phyloP scores from a whole-genome alignment of 2,888 invertebrate species.

The Tyria jacobaeae region DNA sequence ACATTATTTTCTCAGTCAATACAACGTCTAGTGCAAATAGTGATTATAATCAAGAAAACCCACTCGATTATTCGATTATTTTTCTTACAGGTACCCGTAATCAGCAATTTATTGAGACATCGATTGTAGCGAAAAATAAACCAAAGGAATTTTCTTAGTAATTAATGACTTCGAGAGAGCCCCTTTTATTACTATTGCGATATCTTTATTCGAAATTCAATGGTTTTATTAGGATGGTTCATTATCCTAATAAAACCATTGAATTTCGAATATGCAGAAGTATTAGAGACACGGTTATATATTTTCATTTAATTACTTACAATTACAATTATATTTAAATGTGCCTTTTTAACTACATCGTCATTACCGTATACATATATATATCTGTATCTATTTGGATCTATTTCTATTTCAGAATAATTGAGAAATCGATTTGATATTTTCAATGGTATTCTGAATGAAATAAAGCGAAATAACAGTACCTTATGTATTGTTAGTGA shows the following conservation, averaged over 20 bases:
- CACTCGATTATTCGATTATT: slow-evolving; percentile 58
- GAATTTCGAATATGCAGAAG: slow-evolving; percentile 50
- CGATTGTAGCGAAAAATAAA: slow-evolving; percentile 73
- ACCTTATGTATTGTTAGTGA: too few species aligned
- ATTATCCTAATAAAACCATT: slow-evolving; percentile 34
- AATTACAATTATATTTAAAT: not conserved
- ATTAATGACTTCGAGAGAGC: slow-evolving; percentile 69
- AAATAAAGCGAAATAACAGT: slow-evolving; percentile 74
- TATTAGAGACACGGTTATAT: too few species aligned
- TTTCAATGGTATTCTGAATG: slow-evolving; percentile 71
- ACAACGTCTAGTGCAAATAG: slow-evolving; percentile 47
- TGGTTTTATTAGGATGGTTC: slow-evolving; percentile 57
- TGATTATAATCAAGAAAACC: slow-evolving; percentile 58
- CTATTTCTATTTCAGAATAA: too few species aligned
- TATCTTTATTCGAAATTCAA: slow-evolving; percentile 73
- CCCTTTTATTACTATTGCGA: slow-evolving; percentile 74
- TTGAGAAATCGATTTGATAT: slow-evolving; percentile 67
- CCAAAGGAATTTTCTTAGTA: slow-evolving; percentile 69
- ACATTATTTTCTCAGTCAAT: slow-evolving; percentile 30
- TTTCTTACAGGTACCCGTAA: slow-evolving; percentile 62
- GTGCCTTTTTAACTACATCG: not conserved
- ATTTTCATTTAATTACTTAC: too few species aligned
- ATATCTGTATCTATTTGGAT: too few species aligned
- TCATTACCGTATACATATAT: too few species aligned
- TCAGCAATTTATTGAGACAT: slow-evolving; percentile 75